Evolutionary conservation across 2,797 vertebrate genomes (phyloP), one percentile per base, ranked within the genome.

Genomic region (Parauchenoglanis punctatus): DNA sequence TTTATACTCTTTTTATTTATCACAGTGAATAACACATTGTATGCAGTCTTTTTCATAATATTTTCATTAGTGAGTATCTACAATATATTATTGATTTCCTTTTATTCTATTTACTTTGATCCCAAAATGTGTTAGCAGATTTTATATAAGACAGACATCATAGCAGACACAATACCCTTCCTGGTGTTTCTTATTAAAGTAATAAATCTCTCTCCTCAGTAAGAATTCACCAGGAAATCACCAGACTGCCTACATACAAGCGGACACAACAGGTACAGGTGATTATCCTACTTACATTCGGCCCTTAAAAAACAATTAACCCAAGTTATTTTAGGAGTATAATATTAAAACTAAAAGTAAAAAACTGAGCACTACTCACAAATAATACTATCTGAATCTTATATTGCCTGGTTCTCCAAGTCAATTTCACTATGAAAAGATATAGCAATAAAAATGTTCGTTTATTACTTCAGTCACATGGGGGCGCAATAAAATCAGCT

Each of bases 401-500:
- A 11, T 56, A 20, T 58, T 35, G 17, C 35, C n/a, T 81, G 72
- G 35, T 49, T 54, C 13, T 20, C 2, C 31, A 7, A 44, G 20
- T 20, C 12, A 25, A 44, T 25, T 81, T 52, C 58, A 28, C 56
- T 70, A 58, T 73, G 28, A 18, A 68, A 70, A 78, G 25, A n/a
- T 4, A 58, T 11, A 40, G 13, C 3, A 15, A n/a, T 17, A 63
- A 44, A 68, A 70, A 59, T 4, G 25, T 54, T 0, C 23, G 35
- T 63, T 85, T 73, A 49, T 65, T 49, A 61, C 1, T 83, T 56
- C 23, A n/a, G 72, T 46, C 88, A 86, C 88, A 84, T 31, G 88
- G 76, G 88, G 85, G 88, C 85, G 75, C 88, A 80, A 80, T 44
- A 80, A 81, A 72, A 72, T 63, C 81, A 78, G 31, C 44, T 44